Evolutionary conservation across 2,888 invertebrate genomes (phyloP), one percentile per base, ranked within the genome.

Genomic region (Aphidoletes aphidimyza): DNA sequence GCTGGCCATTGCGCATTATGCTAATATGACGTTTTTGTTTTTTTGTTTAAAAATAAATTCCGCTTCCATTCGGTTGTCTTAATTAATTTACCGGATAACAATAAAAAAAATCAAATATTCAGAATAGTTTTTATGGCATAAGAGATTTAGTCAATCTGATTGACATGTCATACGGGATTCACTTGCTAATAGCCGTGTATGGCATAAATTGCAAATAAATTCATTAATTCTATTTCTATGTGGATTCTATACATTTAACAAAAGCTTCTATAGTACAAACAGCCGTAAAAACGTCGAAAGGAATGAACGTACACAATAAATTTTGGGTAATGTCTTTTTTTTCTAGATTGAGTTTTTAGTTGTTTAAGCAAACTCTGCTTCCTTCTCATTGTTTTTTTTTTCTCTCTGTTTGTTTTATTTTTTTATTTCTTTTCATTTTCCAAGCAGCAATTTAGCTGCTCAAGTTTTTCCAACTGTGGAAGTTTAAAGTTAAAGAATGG

Each of bases 131-230:
- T n/a, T n/a, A n/a, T n/a, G n/a, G n/a, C n/a, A n/a, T n/a, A n/a
- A n/a, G n/a, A n/a, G n/a, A n/a, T n/a, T n/a, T n/a, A n/a, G n/a
- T n/a, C n/a, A n/a, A n/a, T n/a, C 2, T 19, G 14, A 69, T 26
- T 34, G 69, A 69, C 69, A 30, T 69, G 69, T 26, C 30, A 14
- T 11, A 14, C 22, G 69, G 11, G 30, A 34, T 54, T 54, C 2
- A 34, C 11, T 26, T 34, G n/a, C n/a, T n/a, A n/a, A n/a, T n/a
- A n/a, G n/a, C n/a, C n/a, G n/a, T n/a, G n/a, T n/a, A n/a, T n/a
- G 30, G 14, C 30, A 69, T 69, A 69, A 69, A 69, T 69, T 69
- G 14, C 69, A 69, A 14, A 69, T 69, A 14, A 69, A 69, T 26
- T 30, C 69, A 69, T 69, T 69, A 69, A 30, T 69, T 30, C 34